phyloP scores from a whole-genome alignment of 2,113 vertebrate genomes.

The Hepsetus odoe region DNA sequence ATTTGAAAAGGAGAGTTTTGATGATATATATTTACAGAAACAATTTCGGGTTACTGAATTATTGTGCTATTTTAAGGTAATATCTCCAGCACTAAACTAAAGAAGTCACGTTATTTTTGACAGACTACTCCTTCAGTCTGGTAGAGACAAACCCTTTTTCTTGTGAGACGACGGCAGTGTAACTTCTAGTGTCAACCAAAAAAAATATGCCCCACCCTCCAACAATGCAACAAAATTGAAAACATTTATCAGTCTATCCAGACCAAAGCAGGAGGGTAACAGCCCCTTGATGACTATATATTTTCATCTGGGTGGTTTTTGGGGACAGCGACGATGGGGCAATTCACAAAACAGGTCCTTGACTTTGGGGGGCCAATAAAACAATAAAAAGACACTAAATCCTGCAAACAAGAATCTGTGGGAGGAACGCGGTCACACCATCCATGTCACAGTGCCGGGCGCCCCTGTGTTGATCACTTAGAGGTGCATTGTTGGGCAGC shows the following conservation, averaged over 20 bases:
- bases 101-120: too few species aligned
- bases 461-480: slow-evolving; percentile 34
- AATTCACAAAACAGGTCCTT: slow-evolving; percentile 46
- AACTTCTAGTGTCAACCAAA: not conserved
- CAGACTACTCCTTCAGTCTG: too few species aligned
- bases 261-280: not conserved
- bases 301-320: slow-evolving; percentile 17
- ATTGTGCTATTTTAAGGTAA: too few species aligned
- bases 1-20: too few species aligned
- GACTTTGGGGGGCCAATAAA: slow-evolving; percentile 57
- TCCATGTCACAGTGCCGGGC: slow-evolving; percentile 40
- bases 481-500: slow-evolving; percentile 37
- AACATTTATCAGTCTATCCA: not conserved
- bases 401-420: slow-evolving; percentile 40
- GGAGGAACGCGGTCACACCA: slow-evolving; percentile 39
- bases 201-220: not conserved
- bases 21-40: too few species aligned
- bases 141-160: too few species aligned
- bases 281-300: not conserved
- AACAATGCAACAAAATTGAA: not conserved
- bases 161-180: too few species aligned
- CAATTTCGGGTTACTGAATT: too few species aligned
- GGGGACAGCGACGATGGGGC: slow-evolving; percentile 19
- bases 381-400: slow-evolving; percentile 53
- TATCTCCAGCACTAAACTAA: too few species aligned